Evolutionary conservation across 2,113 vertebrate species (phyloP), one percentile per base, ranked within the genome.

Genomic region (Sinocyclocheilus anophthalmus): DNA sequence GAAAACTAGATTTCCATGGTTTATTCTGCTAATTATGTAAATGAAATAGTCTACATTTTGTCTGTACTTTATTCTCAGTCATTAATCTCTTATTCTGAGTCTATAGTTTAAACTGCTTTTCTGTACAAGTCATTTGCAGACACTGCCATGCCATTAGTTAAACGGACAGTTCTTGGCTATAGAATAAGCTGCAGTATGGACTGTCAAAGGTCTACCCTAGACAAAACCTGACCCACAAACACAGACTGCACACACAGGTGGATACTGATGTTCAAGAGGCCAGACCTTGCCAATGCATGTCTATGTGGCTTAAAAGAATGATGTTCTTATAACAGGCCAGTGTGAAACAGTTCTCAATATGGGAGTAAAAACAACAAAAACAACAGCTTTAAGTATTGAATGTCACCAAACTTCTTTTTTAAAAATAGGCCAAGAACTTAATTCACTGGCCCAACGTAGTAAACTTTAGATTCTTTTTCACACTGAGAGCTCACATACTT

Each of bases 151-250:
- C 37, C 69, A 72, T 22, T 69, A 37, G 16, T 69, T 69, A 37
- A 69, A 69, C 9, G 30, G 30, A 0, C 6, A 69, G 30, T 69
- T 73, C 70, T 73, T 73, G 70, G 70, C 70, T 42, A 42, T 42
- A 42, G 37, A 73, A 73, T 73, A 42, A 73, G 20, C 20, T 73
- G 37, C 18, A 42, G 9, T 72, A 72, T 72, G 69, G 69, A 72
- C 33, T 20, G 37, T n/a, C 70, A 73, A 73, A 45, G 20, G 69
- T 72, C 37, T 33, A 33, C 30, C 30, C 30, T 48, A 48, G 72
- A 76, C 72, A 37, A 50, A 73, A 45, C 70, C 70, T 42, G 37
- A 73, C 70, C 70, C 37, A 42, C 33, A 72, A 72, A 72, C 69
- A 72, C 67, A 72, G 69, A 72, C 16, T 3, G 3, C n/a, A 22